Evolutionary conservation across 2,888 invertebrate genomes (phyloP).

Genomic region (Nomada fucata): DNA sequence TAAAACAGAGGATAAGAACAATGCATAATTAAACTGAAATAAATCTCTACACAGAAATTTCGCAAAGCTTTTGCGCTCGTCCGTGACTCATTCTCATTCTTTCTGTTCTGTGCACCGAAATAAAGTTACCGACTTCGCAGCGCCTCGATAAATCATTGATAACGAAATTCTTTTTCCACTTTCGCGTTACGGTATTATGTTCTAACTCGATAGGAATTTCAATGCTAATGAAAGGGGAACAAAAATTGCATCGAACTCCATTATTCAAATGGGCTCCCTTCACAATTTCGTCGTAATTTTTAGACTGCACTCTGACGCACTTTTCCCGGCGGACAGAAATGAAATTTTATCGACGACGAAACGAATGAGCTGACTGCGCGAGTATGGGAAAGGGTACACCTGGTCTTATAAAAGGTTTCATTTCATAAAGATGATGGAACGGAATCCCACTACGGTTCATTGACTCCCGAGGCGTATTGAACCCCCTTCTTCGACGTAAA

Average conservation of each 20-base stretch:
- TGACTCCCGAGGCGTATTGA: slow-evolving; percentile 9
- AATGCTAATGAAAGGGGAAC: neutral
- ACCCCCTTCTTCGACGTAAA: slow-evolving; percentile 6
- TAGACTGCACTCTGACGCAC: neutral
- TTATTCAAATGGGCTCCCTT: too few species aligned
- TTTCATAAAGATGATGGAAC: slow-evolving; percentile 40
- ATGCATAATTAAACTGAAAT: neutral
- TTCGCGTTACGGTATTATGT: slow-evolving; percentile 1
- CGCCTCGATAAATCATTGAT: neutral
- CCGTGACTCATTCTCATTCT: too few species aligned
- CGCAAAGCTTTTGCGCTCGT: neutral
- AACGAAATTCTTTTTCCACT: neutral
- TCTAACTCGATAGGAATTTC: neutral
- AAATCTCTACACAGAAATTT: neutral
- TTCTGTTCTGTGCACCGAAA: neutral
- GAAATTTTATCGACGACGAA: slow-evolving; percentile 11
- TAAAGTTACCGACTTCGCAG: neutral
- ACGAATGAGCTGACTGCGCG: slow-evolving; percentile 21
- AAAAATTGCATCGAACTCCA: neutral
- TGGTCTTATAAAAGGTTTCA: slow-evolving; percentile 27
- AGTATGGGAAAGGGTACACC: neutral
- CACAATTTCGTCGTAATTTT: too few species aligned
- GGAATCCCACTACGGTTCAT: slow-evolving; percentile 48
- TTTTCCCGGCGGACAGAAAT: neutral
- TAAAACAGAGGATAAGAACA: too few species aligned